These are phyloP conservation scores for Drosophila murphyi DNA, from an alignment of 1,140 invertebrate genomes.

Conservation along the genomic window DNA sequence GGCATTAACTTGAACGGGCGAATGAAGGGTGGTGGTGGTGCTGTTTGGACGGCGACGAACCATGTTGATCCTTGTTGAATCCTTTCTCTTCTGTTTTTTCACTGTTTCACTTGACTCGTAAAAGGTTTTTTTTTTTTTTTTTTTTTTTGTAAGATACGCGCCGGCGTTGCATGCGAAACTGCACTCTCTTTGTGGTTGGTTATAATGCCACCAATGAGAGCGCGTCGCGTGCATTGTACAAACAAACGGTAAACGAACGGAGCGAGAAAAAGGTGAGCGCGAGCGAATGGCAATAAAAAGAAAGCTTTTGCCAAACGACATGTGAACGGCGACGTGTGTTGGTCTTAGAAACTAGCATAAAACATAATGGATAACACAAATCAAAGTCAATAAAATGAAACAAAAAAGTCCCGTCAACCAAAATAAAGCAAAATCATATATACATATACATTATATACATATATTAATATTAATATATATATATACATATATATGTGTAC, in stretches of 20 bases:
- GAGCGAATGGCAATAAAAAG: constrained; percentile 2
- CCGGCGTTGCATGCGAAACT: constrained; percentile 9
- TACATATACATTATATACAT: constrained; percentile 51
- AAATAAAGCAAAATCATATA: constrained; percentile 77
- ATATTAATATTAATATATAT: constrained; percentile 30
- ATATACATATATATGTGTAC: constrained; percentile 36
- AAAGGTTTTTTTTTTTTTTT: constrained; percentile 7
- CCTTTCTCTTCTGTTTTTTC: constrained; percentile 10
- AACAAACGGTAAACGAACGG: constrained; percentile 7
- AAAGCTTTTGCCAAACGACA: constrained; percentile 11
- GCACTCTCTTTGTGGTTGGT: constrained; percentile 7
- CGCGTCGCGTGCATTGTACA: neutral
- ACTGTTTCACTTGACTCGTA: constrained; percentile 58
- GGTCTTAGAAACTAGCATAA: constrained; percentile 62
- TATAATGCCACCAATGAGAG: constrained; percentile 2
- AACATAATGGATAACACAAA: constrained; percentile 70
- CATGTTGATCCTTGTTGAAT: constrained; percentile 14
- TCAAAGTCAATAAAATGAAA: constrained; percentile 62
- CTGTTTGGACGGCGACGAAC: constrained; percentile 6
- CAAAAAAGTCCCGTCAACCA: constrained; percentile 84
- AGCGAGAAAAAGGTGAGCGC: constrained; percentile 8
- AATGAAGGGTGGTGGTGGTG: no score
- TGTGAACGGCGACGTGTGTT: neutral
- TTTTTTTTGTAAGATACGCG: constrained; percentile 2
- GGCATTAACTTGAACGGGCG: constrained; percentile 48